Evolutionary conservation across 2,888 invertebrate genomes (phyloP), one percentile per base, ranked within the genome.

Genomic region (Eremobia ochroleuca): DNA sequence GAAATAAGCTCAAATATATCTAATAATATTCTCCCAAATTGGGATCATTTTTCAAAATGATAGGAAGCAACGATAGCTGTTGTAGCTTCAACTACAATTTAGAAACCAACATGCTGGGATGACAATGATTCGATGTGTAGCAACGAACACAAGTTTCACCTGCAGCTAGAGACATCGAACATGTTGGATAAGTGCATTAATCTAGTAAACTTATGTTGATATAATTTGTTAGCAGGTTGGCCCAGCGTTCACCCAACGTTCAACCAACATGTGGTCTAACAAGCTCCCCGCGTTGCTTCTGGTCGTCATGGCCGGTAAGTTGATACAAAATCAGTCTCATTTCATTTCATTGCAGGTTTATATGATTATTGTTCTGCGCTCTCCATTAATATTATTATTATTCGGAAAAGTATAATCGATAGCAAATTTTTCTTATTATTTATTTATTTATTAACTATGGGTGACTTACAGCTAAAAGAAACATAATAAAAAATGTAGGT

Each of bases 281-380:
- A 86, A 83, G 87, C 71, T 88, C 34, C 62, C 52, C 18, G 78
- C 81, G 6, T 52, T 85, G 18, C 64, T 91, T 9, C 62, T 90
- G 59, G 80, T 88, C 77, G 21, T 82, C 43, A 65, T 76, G 52
- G 49, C 83, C 28, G 91, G 91, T 91, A 70, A 90, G 91, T 91
- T 15, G 0, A 25, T n/a, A 34, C 13, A 34, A 46, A 67, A 21
- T 8, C 9, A 21, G 34, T 69, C 1, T 25, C 11, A 34, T 65
- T 43, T 25, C 11, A 34, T 65, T 43, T 37, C 5, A 52, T 25
- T 31, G 25, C 18, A 34, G 52, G 15, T n/a, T 49, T 49, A n/a
- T 52, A 59, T 64, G 13, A 43, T 34, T 62, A 43, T 3, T 31
- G 6, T 11, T 28, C 13, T 52, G 11, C 4, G 8, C n/a, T 49